Evolutionary conservation across 2,888 invertebrate genomes (phyloP).

Genomic region (Enchytraeus crypticus): DNA sequence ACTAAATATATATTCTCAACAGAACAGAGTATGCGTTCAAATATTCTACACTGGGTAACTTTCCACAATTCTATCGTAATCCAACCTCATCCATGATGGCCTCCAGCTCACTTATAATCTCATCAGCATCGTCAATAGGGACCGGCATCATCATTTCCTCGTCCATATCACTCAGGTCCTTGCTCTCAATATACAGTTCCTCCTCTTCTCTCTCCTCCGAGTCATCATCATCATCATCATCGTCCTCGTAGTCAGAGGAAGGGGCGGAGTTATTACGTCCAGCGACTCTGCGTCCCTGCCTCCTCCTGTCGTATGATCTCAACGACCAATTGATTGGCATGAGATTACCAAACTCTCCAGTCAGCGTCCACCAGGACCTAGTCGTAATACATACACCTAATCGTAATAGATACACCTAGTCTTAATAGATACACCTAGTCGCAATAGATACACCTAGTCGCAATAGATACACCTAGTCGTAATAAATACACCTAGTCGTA

Average conservation of each 20-base stretch:
- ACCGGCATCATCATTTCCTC: conserved; percentile 53
- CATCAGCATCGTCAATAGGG: conserved; percentile 90
- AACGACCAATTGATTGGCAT: conserved; percentile 98
- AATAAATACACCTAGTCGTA: too few species aligned
- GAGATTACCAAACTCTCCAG: conserved; percentile 97
- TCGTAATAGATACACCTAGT: background rate
- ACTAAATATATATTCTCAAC: too few species aligned
- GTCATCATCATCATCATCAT: conserved; percentile 1
- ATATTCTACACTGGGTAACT: too few species aligned
- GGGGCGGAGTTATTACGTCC: background rate
- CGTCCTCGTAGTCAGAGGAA: background rate
- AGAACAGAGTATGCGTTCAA: too few species aligned
- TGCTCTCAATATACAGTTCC: conserved; percentile 1
- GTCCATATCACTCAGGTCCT: background rate
- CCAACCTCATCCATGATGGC: conserved; percentile 77
- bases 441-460: too few species aligned
- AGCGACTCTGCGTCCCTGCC: background rate
- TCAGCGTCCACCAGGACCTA: conserved; percentile 96
- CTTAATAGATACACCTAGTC: background rate
- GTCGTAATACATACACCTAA: background rate
- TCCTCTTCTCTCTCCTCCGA: conserved; percentile 4
- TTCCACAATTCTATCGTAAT: too few species aligned
- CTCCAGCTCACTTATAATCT: conserved; percentile 91
- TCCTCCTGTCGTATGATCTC: conserved; percentile 54
- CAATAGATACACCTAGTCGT: too few species aligned